These are phyloP conservation scores for Eupithecia centaureata DNA, from an alignment of 2,888 invertebrate species.

Conservation along the genomic window DNA sequence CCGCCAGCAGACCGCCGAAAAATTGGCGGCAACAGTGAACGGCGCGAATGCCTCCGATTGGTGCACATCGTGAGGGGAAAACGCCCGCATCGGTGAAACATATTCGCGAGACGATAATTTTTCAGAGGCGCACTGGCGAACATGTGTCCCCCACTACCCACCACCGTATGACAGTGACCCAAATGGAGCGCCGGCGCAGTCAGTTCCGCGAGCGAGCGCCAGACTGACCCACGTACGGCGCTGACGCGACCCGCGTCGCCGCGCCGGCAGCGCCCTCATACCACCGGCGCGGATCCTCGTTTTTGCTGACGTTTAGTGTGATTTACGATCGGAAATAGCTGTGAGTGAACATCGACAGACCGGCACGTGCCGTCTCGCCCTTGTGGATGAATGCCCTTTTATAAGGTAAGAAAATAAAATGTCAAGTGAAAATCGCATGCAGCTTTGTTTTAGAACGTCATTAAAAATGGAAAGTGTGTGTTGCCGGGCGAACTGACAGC, in stretches of 20 bases:
- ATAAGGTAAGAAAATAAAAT: slow-evolving; percentile 66
- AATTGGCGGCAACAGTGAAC: slow-evolving; percentile 57
- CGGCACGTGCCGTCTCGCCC: slow-evolving; percentile 53
- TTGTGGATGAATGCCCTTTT: slow-evolving; percentile 59
- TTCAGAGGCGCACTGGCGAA: slow-evolving; percentile 76
- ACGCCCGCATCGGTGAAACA: slow-evolving; percentile 77
- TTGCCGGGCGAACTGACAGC: slow-evolving; percentile 47
- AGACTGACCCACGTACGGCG: slow-evolving; percentile 55
- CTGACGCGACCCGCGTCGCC: slow-evolving; percentile 14
- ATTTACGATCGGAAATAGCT: slow-evolving; percentile 73
- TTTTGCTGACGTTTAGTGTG: slow-evolving; percentile 69
- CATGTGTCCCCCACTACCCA: slow-evolving; percentile 77
- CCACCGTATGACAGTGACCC: slow-evolving; percentile 82
- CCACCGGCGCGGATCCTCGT: slow-evolving; percentile 51
- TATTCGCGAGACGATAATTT: slow-evolving; percentile 77
- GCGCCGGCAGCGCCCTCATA: slow-evolving; percentile 5
- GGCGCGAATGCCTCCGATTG: slow-evolving; percentile 62
- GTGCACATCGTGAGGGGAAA: slow-evolving; percentile 70
- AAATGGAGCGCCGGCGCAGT: slow-evolving; percentile 81
- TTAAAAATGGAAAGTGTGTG: slow-evolving; percentile 53
- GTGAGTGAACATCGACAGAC: slow-evolving; percentile 67
- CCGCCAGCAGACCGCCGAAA: slow-evolving; percentile 52
- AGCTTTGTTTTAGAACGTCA: slow-evolving; percentile 47
- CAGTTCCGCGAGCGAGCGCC: slow-evolving; percentile 80
- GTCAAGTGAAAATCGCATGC: slow-evolving; percentile 46